These are phyloP conservation scores for Cremastinae sp. DNA, from an alignment of 2,888 invertebrate species.

Conservation along the genomic window DNA sequence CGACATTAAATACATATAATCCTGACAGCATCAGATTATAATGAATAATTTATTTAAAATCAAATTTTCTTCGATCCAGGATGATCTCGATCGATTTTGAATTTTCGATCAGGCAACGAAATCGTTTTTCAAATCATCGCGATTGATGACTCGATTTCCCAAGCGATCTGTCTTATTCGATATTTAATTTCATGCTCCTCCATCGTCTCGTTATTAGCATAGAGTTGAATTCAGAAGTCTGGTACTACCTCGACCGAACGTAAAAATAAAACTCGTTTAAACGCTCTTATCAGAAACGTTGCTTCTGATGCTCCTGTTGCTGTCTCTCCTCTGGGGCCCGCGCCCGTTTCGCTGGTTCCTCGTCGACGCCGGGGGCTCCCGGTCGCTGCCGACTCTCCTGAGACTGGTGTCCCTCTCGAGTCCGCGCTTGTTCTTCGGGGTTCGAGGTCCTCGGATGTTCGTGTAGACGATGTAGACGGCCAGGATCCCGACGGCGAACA, in stretches of 20 bases:
- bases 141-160: too few species aligned
- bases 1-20: too few species aligned
- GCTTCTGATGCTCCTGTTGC: conserved; percentile 73
- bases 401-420: conserved; percentile 71
- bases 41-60: too few species aligned
- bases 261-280: conserved; percentile 54
- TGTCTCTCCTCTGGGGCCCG: conserved; percentile 71
- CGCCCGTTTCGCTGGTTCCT: conserved; percentile 59
- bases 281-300: conserved; percentile 76
- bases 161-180: too few species aligned
- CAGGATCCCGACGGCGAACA: conserved; percentile 76
- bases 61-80: too few species aligned
- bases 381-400: conserved; percentile 73
- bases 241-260: background rate
- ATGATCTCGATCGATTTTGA: too few species aligned
- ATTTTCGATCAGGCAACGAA: too few species aligned
- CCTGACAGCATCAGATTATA: too few species aligned
- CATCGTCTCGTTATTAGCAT: too few species aligned
- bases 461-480: conserved; percentile 76
- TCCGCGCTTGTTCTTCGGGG: conserved; percentile 65
- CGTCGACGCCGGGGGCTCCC: conserved; percentile 62
- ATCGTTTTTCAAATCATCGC: too few species aligned
- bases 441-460: conserved; percentile 73
- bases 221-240: background rate
- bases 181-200: too few species aligned